Evolutionary conservation across 2,888 invertebrate genomes (phyloP).

Genomic region (Drosophila sordidula): DNA sequence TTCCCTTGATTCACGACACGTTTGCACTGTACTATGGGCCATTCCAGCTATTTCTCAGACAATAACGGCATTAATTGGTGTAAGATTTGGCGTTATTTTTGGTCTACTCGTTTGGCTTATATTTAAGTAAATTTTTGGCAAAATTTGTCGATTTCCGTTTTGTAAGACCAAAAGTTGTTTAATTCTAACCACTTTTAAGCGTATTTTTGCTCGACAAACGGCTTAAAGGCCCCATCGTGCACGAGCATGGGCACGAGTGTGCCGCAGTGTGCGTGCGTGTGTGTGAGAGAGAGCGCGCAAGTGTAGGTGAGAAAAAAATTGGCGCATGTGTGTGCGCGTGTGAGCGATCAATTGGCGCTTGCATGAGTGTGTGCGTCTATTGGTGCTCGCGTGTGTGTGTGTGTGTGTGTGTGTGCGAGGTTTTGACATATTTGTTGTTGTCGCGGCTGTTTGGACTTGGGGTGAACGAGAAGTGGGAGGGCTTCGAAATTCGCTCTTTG

Average conservation of each 20-base stretch:
- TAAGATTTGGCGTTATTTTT: no score
- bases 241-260: conserved; percentile 12
- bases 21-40: conserved; percentile 16
- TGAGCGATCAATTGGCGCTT: conserved; percentile 74
- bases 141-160: no score
- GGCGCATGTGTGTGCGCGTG: conserved; percentile 65
- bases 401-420: conserved; percentile 30
- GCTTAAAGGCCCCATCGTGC: no score
- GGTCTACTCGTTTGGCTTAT: no score
- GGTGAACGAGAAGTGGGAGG: conserved; percentile 66
- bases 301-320: conserved; percentile 74
- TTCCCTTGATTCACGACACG: conserved; percentile 14
- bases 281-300: conserved; percentile 47
- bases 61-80: no score
- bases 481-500: conserved; percentile 48
- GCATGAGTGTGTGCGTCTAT: conserved; percentile 12
- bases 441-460: conserved; percentile 37
- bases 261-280: conserved; percentile 28
- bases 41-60: no score
- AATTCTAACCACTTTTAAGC: no score
- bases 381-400: conserved; percentile 7
- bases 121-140: no score
- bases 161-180: no score
- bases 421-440: conserved; percentile 77
- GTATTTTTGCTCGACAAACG: no score